Evolutionary conservation across 2,797 vertebrate species (phyloP), one percentile per base, ranked within the genome.

Genomic region (Sarcophilus harrisii): DNA sequence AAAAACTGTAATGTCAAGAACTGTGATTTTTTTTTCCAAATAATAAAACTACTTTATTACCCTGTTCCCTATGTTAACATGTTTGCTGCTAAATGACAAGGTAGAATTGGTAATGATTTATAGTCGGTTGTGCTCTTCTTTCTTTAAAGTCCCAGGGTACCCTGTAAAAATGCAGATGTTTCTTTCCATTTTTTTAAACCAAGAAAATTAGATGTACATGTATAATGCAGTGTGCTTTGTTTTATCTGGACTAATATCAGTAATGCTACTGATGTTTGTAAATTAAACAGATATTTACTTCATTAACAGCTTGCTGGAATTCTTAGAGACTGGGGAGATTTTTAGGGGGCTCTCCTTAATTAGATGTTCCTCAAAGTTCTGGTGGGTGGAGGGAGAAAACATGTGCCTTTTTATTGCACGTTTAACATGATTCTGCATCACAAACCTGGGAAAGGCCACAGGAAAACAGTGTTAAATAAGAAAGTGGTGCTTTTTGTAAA

Each of bases 231-330:
- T 99, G 99, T 99, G 99, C 99, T 99, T 99, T 99, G 99, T 99
- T 99, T 99, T 99, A 99, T 99, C 98, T 99, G 99, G 99, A 99
- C 99, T 99, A 99, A 99, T 99, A 99, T 99, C 99, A 99, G 99
- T 99, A 99, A 98, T 99, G 98, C 99, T 99, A 99, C 99, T 99
- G 99, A 99, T 99, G 99, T 99, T 99, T 99, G 99, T 99, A 99
- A 99, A 99, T 99, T 99, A 99, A 99, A 99, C 99, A 99, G 99
- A 99, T 99, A 99, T 99, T 99, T 99, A 99, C 99, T 99, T 99
- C 99, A 99, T 98, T 98, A 98, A 98, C 97, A 98, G 98, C 90
- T 98, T 99, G 99, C 98, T 98, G 94, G 97, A 98, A 98, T 98
- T 99, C 98, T 98, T 97, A 98, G 97, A 97, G 95, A 62, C 90